phyloP scores from a whole-genome alignment of 2,797 vertebrate species.

The Dermochelys coriacea region DNA sequence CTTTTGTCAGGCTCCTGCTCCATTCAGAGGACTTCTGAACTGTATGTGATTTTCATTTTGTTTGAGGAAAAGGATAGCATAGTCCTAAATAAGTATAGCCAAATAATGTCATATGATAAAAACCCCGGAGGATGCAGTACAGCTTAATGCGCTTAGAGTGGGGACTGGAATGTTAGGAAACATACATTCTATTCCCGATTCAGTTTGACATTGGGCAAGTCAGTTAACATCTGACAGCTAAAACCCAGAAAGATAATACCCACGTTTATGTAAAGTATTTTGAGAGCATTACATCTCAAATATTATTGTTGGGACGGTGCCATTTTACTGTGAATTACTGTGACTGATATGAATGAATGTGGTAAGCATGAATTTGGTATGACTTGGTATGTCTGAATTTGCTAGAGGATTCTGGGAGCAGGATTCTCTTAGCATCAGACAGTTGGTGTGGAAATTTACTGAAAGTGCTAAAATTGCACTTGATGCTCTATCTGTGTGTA shows the following conservation, averaged over 20 bases:
- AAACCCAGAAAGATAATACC: not conserved
- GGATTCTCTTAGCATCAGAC: too few species aligned
- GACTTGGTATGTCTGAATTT: too few species aligned
- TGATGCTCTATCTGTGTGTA: too few species aligned
- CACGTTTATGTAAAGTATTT: not conserved
- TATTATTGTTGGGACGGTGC: not conserved
- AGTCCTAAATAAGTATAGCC: not conserved
- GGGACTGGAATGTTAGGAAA: not conserved
- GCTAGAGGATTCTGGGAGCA: too few species aligned
- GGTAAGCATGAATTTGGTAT: too few species aligned
- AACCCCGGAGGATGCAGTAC: not conserved
- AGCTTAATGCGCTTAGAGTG: not conserved
- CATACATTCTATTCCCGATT: not conserved
- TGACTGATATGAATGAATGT: too few species aligned
- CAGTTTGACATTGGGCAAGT: not conserved
- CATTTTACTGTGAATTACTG: too few species aligned
- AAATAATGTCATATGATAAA: not conserved
- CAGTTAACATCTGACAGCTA: not conserved
- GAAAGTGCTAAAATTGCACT: too few species aligned
- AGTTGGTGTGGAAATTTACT: too few species aligned
- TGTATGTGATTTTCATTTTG: not conserved
- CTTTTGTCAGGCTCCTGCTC: not conserved
- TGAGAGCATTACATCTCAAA: not conserved
- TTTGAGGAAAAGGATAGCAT: not conserved
- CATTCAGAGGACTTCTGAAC: not conserved